Evolutionary conservation across 2,797 vertebrate genomes (phyloP).

Genomic region (Australoheros facetus): DNA sequence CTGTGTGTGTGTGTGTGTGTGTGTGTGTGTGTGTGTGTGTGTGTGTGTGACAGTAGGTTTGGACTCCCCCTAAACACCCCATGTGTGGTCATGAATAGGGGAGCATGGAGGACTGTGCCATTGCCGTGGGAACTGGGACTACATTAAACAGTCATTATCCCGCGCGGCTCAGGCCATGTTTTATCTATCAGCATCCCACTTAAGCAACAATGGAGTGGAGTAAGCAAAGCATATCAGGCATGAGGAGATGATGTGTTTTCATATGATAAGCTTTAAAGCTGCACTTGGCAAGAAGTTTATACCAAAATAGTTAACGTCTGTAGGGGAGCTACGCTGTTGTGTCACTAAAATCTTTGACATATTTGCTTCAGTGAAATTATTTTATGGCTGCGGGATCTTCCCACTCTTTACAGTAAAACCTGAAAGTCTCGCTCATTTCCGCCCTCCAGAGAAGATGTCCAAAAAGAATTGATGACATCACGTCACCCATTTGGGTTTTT

Average conservation of each 20-base stretch:
- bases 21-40: slow-evolving; percentile 34
- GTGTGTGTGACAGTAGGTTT: slow-evolving; percentile 40
- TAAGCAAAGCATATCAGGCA: slow-evolving; percentile 40
- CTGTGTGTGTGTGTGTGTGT: slow-evolving; percentile 15
- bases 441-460: not conserved
- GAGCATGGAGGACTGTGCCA: slow-evolving; percentile 50
- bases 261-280: slow-evolving; percentile 43
- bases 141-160: slow-evolving; percentile 76
- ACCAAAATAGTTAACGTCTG: slow-evolving; percentile 18
- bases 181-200: slow-evolving; percentile 69
- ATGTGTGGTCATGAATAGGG: slow-evolving; percentile 67
- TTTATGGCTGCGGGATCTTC: not conserved
- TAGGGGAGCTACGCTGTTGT: not conserved
- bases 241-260: slow-evolving; percentile 40
- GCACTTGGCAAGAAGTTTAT: slow-evolving; percentile 37
- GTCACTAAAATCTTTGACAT: not conserved
- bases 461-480: slow-evolving; percentile 37
- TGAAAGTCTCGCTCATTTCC: slow-evolving; percentile 1
- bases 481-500: slow-evolving; percentile 18
- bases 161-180: slow-evolving; percentile 51
- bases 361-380: slow-evolving; percentile 4
- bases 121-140: slow-evolving; percentile 72
- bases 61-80: slow-evolving; percentile 50
- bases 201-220: slow-evolving; percentile 44
- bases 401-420: not conserved